These are phyloP conservation scores for Drosophila colorata DNA, from an alignment of 2,888 invertebrate species.

Conservation along the genomic window DNA sequence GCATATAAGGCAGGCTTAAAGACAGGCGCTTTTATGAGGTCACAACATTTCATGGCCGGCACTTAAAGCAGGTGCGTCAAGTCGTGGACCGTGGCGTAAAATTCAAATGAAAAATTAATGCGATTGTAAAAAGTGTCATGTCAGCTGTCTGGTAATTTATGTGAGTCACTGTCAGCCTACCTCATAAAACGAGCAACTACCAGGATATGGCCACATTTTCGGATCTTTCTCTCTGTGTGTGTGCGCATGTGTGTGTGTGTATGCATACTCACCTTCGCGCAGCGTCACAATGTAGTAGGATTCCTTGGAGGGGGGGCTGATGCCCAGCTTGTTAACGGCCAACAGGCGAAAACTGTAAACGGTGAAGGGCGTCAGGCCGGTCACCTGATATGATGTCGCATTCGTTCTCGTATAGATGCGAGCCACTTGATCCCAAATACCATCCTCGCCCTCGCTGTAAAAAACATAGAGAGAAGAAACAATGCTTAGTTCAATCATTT, in stretches of 20 bases:
- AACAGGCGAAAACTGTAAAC: slow-evolving; percentile 91
- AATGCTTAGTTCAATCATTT: slow-evolving; percentile 2
- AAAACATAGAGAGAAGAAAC: not conserved
- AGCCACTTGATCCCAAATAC: slow-evolving; percentile 88
- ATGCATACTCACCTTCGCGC: slow-evolving; percentile 88
- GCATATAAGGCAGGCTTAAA: slow-evolving; percentile 39
- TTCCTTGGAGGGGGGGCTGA: slow-evolving; percentile 89
- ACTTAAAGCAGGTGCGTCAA: slow-evolving; percentile 56
- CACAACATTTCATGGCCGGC: slow-evolving; percentile 63
- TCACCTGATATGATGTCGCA: slow-evolving; percentile 89
- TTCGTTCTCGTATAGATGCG: slow-evolving; percentile 88
- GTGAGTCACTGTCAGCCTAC: slow-evolving; percentile 34
- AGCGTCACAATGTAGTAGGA: slow-evolving; percentile 91
- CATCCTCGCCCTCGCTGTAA: slow-evolving; percentile 89
- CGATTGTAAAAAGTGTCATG: slow-evolving; percentile 76
- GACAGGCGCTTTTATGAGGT: slow-evolving; percentile 57
- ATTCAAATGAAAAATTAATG: slow-evolving; percentile 78
- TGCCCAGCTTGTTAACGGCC: slow-evolving; percentile 90
- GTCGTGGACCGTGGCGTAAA: slow-evolving; percentile 36
- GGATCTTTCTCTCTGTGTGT: no score
- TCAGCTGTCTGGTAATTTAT: slow-evolving; percentile 61
- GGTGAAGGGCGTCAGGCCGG: slow-evolving; percentile 89
- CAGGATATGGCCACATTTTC: not conserved
- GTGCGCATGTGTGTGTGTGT: no score
- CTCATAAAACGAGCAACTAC: slow-evolving; percentile 50